Percentiles rank a stretch among this genome's conserved stretches.
Evolutionary conservation across 1,140 invertebrate genomes (phyloP).

Genomic region (Dreissena polymorpha): DNA sequence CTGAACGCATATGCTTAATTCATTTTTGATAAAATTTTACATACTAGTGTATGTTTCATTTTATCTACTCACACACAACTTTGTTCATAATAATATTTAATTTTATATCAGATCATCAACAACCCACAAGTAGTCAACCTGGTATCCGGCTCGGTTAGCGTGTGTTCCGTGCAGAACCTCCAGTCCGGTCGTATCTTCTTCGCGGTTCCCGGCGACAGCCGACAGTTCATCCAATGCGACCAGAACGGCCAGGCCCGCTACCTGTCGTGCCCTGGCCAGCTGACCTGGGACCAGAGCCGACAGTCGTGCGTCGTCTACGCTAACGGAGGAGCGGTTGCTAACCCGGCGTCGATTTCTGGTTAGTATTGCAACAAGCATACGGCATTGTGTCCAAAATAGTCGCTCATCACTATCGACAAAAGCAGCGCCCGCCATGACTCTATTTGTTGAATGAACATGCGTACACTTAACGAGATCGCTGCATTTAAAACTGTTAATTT

Average conservation of each 20-base stretch:
- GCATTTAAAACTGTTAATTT: background rate
- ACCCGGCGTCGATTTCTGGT: background rate
- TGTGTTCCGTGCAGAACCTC: constrained; percentile 42
- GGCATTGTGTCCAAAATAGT: background rate
- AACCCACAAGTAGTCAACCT: background rate
- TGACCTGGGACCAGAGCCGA: constrained; percentile 42
- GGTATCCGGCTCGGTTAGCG: constrained; percentile 24
- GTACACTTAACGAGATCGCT: background rate
- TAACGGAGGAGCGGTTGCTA: background rate
- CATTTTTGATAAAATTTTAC: background rate
- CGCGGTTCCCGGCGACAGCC: constrained; percentile 26
- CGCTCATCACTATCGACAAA: background rate
- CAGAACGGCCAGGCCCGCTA: constrained; percentile 2
- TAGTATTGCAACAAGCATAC: background rate
- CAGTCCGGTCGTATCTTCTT: constrained; percentile 50
- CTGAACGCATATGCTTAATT: background rate
- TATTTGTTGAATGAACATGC: background rate
- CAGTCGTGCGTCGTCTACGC: constrained; percentile 24
- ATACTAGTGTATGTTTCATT: background rate
- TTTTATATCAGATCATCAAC: constrained; percentile 3
- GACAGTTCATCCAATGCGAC: constrained; percentile 45
- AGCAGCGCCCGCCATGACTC: background rate
- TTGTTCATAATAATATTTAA: background rate
- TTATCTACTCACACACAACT: background rate
- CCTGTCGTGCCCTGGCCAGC: constrained; percentile 16